Evolutionary conservation across 2,888 invertebrate species (phyloP), one percentile per base, ranked within the genome.

Genomic region (Harpalus rubripes): DNA sequence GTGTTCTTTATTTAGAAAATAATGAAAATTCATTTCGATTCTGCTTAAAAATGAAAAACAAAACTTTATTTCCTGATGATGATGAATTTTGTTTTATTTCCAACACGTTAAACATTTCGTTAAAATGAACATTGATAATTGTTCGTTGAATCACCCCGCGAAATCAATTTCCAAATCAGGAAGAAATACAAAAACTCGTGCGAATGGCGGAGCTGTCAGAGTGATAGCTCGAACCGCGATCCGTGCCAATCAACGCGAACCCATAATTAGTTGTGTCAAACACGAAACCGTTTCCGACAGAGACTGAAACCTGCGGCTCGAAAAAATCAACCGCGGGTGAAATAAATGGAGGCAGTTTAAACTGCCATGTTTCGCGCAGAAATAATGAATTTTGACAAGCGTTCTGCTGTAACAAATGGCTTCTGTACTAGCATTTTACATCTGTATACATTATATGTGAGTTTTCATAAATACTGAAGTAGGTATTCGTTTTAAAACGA

Each of bases 361-460:
- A 83, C 59, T 83, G 72, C 41, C 76, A 44, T 44, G 76, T 76
- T 74, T 18, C 81, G 63, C 41, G 18, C 32, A 61, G 74, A 74
- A 83, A 83, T 74, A 83, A 74, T 76, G 76, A 83, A 61, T 83
- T 83, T 61, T 83, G 82, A 82, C 82, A 68, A 58, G 15, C 72
- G 82, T 63, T 26, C 44, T 72, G 56, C 72, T 16, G 18, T 74
- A 74, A 74, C 52, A 16, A 74, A 74, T 74, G 41, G 72, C 41
- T 26, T 5, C n/a, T 18, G 41, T 32, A 15, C 63, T 15, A 59
- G 44, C 10, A 52, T 52, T 52, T 12, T 44, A 6, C 6, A 10
- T 44, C 6, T 52, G 44, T 10, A 6, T 32, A 32, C 32, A 32
- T 32, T 32, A 5, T 32, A 32, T 32, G 2, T 32, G 32, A 32